These are phyloP conservation scores for Auanema freiburgensis DNA, from an alignment of 2,888 invertebrate species.

Conservation along the genomic window DNA sequence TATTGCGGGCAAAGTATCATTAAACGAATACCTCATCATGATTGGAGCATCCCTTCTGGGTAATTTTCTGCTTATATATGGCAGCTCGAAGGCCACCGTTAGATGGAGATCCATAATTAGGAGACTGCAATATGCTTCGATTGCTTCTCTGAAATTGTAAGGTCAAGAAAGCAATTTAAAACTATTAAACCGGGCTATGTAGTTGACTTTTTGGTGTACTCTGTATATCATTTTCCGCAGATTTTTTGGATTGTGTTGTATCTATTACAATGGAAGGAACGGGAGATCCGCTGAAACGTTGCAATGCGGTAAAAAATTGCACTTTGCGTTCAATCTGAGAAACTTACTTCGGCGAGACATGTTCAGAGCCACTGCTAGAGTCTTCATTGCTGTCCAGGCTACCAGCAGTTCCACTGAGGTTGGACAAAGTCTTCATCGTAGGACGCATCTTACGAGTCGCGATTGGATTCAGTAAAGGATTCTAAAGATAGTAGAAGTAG, in stretches of 20 bases:
- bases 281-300: slow-evolving; percentile 16
- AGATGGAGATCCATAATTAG: no score
- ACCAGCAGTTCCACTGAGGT: background rate
- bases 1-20: background rate
- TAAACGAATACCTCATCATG: slow-evolving; percentile 16
- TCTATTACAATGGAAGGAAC: slow-evolving; percentile 16
- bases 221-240: background rate
- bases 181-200: no score
- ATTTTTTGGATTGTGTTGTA: background rate
- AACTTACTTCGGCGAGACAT: slow-evolving; percentile 2
- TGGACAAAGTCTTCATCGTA: slow-evolving; percentile 5
- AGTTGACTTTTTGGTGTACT: slow-evolving; percentile 10
- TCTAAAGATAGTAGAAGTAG: slow-evolving; percentile 12
- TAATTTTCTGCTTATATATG: slow-evolving; percentile 3
- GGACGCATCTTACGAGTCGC: slow-evolving; percentile 19
- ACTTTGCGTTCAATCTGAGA: background rate
- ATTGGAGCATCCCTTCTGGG: slow-evolving; percentile 19
- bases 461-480: slow-evolving; percentile 19
- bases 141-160: no score
- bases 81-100: no score
- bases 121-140: no score
- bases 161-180: no score
- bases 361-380: background rate
- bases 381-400: slow-evolving; percentile 11
- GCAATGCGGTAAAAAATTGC: background rate